These are phyloP conservation scores for Myanophis thanlyinensis DNA, from an alignment of 2,113 vertebrate species.

Conservation along the genomic window DNA sequence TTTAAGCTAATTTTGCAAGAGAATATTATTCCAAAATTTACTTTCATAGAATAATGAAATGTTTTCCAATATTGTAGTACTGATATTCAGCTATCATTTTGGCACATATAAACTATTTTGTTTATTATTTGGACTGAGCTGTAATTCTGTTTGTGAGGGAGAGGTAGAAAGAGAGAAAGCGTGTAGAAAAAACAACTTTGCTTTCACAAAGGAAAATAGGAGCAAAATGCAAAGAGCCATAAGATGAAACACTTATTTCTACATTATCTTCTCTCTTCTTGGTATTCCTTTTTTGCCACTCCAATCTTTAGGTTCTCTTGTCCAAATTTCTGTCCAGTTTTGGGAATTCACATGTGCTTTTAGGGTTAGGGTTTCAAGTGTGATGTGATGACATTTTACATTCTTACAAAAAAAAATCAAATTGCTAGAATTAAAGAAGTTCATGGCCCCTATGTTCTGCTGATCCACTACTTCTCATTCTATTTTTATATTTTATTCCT, in stretches of 20 bases:
- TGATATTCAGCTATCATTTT: not conserved
- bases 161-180: not conserved
- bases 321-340: not conserved
- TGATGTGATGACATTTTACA: not conserved
- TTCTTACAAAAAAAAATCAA: not conserved
- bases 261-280: not conserved
- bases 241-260: not conserved
- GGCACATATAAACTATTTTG: not conserved
- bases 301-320: not conserved
- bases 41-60: slow-evolving; percentile 8
- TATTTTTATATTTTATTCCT: not conserved
- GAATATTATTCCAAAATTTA: not conserved
- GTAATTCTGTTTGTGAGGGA: not conserved
- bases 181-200: not conserved
- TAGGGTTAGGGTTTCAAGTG: not conserved
- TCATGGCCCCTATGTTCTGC: not conserved
- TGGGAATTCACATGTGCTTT: not conserved
- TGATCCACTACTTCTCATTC: not conserved
- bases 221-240: not conserved
- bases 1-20: slow-evolving; percentile 25
- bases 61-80: slow-evolving; percentile 4
- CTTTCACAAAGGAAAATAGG: not conserved
- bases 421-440: not conserved
- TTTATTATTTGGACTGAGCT: not conserved
- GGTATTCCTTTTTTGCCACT: no score